Evolutionary conservation across 2,888 invertebrate species (phyloP).

Genomic region (Tryphoninae sp.): DNA sequence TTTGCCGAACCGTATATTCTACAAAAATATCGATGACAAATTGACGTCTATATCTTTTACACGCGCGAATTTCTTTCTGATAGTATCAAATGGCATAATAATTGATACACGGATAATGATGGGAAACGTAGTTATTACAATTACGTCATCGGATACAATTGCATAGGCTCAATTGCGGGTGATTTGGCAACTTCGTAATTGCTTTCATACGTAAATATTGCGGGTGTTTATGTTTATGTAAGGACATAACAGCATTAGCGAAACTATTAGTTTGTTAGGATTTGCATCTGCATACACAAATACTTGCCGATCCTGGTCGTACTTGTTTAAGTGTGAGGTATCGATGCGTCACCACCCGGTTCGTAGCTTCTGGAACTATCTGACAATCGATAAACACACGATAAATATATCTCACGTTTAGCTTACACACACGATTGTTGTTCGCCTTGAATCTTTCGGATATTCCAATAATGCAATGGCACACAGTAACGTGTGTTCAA

Average conservation of each 20-base stretch:
- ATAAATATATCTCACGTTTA: constrained; percentile 1
- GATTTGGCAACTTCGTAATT: not conserved
- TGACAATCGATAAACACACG: constrained; percentile 72
- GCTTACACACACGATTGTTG: not conserved
- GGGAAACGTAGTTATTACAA: not conserved
- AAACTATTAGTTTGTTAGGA: not conserved
- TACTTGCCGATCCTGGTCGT: constrained; percentile 10
- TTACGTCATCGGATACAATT: not conserved
- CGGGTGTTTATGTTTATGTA: too few relatives aligned
- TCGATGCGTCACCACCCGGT: constrained; percentile 59
- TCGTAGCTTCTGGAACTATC: constrained; percentile 73
- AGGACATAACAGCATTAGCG: not conserved
- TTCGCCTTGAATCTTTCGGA: not conserved
- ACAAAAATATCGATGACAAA: too few relatives aligned
- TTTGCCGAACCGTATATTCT: too few relatives aligned
- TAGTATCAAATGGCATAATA: not conserved
- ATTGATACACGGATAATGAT: not conserved
- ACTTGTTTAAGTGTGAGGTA: constrained; percentile 30
- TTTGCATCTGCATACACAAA: constrained; percentile 2
- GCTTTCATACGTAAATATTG: too few relatives aligned
- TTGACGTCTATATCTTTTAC: too few relatives aligned
- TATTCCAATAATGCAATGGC: not conserved
- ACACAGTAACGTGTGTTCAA: not conserved
- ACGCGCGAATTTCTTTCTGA: too few relatives aligned
- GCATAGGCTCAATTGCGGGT: not conserved